These are phyloP conservation scores for Uropsilus gracilis DNA, from an alignment of 2,113 vertebrate genomes.

Conservation along the genomic window DNA sequence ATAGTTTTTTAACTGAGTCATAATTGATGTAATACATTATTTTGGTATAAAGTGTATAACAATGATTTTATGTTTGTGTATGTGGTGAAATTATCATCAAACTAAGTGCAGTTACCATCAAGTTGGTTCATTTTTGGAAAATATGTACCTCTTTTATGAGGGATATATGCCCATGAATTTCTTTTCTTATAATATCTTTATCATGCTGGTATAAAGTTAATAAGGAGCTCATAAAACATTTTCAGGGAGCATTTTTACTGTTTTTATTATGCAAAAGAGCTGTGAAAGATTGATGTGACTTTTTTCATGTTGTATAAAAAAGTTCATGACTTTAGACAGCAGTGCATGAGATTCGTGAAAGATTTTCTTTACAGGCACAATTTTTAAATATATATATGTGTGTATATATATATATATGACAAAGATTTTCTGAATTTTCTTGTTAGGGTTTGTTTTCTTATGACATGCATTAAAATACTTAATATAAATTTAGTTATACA, in stretches of 20 bases:
- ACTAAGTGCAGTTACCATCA: too few species aligned
- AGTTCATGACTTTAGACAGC: neutral
- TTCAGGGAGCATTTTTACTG: neutral
- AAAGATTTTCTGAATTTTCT: too few species aligned
- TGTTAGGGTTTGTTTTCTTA: neutral
- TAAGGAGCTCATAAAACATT: neutral
- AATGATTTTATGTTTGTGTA: too few species aligned
- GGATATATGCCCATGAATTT: neutral
- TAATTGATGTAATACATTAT: too few species aligned
- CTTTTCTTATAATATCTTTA: neutral
- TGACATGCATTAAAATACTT: neutral
- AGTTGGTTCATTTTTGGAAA: neutral
- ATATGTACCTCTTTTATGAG: neutral
- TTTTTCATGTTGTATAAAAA: too few species aligned
- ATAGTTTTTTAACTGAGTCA: neutral
- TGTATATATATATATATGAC: too few species aligned
- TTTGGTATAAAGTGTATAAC: too few species aligned
- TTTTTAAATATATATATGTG: too few species aligned
- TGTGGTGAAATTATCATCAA: too few species aligned
- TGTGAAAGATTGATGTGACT: neutral
- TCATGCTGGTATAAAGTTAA: neutral
- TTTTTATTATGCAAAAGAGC: neutral
- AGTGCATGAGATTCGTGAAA: neutral
- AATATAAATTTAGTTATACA: too few species aligned
- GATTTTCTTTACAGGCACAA: neutral